Conservation (phyloP, 2,888 invertebrate genomes). For the Luperina testacea region DNA sequence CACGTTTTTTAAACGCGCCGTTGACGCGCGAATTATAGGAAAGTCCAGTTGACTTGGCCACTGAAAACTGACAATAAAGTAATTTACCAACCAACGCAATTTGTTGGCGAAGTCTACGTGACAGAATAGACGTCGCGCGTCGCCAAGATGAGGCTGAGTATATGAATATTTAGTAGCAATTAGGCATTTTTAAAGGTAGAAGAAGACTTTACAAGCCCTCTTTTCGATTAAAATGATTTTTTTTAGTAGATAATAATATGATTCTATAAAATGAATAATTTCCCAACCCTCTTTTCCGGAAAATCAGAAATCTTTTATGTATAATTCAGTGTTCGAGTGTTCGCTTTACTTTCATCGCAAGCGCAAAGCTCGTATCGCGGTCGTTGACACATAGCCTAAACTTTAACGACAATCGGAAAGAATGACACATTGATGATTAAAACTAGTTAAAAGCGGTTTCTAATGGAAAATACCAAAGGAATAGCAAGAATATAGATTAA, state of each 20-base stretch:
- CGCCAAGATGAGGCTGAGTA: constrained; percentile 32
- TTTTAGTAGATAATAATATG: not conserved
- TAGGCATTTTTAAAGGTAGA: constrained; percentile 20
- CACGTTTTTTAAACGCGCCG: no score
- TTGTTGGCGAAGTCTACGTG: constrained; percentile 44
- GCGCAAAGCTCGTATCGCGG: constrained; percentile 26
- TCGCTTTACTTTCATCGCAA: constrained; percentile 38
- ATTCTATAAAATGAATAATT: not conserved
- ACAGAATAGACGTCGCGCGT: constrained; percentile 40
- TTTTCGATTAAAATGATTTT: not conserved
- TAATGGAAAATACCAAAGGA: constrained; percentile 66
- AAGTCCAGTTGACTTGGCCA: no score
- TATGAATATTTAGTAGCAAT: constrained; percentile 52
- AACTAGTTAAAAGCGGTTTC: constrained; percentile 58
- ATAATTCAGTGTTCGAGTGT: not conserved
- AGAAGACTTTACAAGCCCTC: not conserved
- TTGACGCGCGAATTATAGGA: no score
- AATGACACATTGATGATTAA: constrained; percentile 32
- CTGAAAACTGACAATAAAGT: no score
- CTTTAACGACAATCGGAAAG: constrained; percentile 27
- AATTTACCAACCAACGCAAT: not conserved
- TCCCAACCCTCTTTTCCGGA: not conserved
- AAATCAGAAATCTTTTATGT: not conserved
- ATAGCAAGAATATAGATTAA: constrained; percentile 53
- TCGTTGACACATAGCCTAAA: constrained; percentile 51